Evolutionary conservation across 1,140 invertebrate species (phyloP).

Genomic region (Drosophila baimaii): DNA sequence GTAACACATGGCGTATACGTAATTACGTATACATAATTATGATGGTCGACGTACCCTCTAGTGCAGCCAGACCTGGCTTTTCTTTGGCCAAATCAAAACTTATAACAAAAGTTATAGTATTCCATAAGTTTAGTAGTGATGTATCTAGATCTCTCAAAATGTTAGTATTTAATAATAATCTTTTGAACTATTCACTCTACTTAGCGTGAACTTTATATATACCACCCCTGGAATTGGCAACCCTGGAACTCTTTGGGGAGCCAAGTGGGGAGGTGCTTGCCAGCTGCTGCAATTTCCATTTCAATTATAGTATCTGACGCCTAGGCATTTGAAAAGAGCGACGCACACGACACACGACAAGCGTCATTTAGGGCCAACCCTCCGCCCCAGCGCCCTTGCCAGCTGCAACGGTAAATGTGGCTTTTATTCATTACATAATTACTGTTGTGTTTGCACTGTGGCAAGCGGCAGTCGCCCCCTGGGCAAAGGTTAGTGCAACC

Average conservation of each 20-base stretch:
- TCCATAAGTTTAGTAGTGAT: background rate
- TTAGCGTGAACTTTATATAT: background rate
- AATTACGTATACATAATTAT: constrained; percentile 66
- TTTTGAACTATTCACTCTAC: background rate
- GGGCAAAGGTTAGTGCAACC: constrained; percentile 41
- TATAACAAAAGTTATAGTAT: background rate
- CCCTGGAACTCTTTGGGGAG: constrained; percentile 22
- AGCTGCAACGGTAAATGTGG: constrained; percentile 69
- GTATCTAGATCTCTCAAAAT: background rate
- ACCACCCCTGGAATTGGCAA: background rate
- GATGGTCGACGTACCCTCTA: background rate
- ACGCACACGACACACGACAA: constrained; percentile 2
- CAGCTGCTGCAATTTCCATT: constrained; percentile 69
- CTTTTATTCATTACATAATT: constrained; percentile 80
- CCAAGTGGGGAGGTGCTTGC: background rate
- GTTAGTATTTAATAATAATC: background rate
- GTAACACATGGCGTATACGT: constrained; percentile 64
- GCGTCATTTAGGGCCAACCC: constrained; percentile 14
- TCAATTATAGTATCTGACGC: constrained; percentile 71
- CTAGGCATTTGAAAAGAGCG: constrained; percentile 48
- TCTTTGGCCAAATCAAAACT: background rate
- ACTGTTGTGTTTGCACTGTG: constrained; percentile 75
- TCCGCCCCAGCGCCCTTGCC: background rate
- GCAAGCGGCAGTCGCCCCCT: constrained; percentile 42
- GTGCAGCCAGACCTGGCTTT: background rate